Evolutionary conservation across 2,113 vertebrate genomes (phyloP), one percentile per base, ranked within the genome.

Genomic region (Vombatus ursinus): DNA sequence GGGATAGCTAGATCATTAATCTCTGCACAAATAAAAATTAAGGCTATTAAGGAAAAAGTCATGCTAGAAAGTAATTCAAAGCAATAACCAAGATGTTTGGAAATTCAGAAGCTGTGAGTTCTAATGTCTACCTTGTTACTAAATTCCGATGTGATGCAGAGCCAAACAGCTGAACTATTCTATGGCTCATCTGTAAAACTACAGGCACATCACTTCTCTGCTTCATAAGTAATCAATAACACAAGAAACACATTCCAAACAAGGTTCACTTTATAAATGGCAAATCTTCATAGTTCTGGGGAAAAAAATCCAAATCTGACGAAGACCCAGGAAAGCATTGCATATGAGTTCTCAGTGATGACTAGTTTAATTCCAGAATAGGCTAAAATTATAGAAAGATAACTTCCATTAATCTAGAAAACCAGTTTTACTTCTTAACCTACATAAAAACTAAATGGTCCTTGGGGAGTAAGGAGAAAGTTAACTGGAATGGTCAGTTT

Each of bases 391-490:
- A 97, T 94, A 97, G 44, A 94, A 97, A 48, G 52, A 91, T 94
- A 37, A 90, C 52, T 96, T 97, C 92, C 48, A 94, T 94, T 97
- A 84, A 92, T 94, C 49, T 92, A 96, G 90, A 94, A 93, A 96
- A 94, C 94, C 92, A 97, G 0, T 95, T 95, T 96, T 94, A 50
- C 52, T 94, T 52, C 84, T 90, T 92, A 96, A 95, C 48, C 51
- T 96, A 92, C 50, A 95, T 95, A 96, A 96, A 94, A 94, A 97
- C 95, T 92, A 94, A 97, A 93, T n/a, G 52, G 51, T 94, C 91
- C 24, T 97, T 89, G 61, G 90, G 61, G 61, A 77, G 24, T 95
- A 96, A 95, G 96, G 94, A 95, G 0, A 53, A 97, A 98, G 95
- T 57, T 89, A 96, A 94, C 49, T 96, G 53, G 14, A 96, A 95